A percentile compares a stretch with the other conserved stretches of the same genome.
Evolutionary conservation across 2,113 vertebrate genomes (phyloP).

Genomic region (Uropsilus gracilis): DNA sequence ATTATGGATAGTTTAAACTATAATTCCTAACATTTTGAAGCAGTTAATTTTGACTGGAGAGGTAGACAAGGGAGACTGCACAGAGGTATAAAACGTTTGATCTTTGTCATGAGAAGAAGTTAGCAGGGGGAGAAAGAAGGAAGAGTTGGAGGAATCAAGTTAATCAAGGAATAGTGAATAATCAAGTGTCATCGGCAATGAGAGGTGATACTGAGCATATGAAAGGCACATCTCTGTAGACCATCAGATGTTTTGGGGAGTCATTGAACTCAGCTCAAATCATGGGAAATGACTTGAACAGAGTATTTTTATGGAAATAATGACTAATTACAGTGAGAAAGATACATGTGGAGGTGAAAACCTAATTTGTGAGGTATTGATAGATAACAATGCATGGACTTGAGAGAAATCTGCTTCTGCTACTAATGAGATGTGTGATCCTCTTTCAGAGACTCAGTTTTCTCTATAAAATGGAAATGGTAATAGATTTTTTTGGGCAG

Average conservation of each 20-base stretch:
- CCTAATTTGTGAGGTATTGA: neutral
- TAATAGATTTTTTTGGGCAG: conserved; percentile 44
- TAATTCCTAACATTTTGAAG: conserved; percentile 28
- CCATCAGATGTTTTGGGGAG: neutral
- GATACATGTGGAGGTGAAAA: neutral
- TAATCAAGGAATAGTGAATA: conserved; percentile 25
- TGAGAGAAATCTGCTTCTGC: conserved; percentile 46
- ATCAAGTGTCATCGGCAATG: neutral
- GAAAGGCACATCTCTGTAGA: neutral
- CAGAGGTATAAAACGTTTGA: conserved; percentile 18
- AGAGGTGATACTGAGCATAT: conserved; percentile 17
- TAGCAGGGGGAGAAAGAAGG: conserved; percentile 10
- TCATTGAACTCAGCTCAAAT: conserved; percentile 17
- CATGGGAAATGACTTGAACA: neutral
- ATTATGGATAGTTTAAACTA: conserved; percentile 46
- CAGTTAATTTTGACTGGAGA: conserved; percentile 43
- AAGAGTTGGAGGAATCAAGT: conserved; percentile 23
- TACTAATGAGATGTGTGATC: conserved; percentile 1
- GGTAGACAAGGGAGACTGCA: conserved; percentile 16
- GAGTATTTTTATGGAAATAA: conserved; percentile 19
- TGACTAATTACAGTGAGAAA: neutral
- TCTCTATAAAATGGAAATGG: conserved; percentile 43
- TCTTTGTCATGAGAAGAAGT: conserved; percentile 34
- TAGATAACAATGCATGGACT: conserved; percentile 26
- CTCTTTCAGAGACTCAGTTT: conserved; percentile 40